Conservation (phyloP, 2,797 vertebrate species). For the Rhyacichthys aspro region DNA sequence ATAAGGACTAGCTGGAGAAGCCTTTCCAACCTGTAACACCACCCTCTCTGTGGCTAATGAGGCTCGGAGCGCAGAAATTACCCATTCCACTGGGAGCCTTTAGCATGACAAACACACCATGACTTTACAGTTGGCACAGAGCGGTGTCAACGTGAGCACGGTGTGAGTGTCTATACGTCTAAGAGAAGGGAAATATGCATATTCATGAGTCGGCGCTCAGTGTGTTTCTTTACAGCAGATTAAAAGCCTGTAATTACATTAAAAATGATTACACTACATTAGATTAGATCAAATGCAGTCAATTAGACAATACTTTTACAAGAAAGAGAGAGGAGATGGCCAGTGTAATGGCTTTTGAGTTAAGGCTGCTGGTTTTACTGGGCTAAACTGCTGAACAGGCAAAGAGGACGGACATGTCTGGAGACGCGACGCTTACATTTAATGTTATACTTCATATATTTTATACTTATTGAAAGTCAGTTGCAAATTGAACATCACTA, state of each 20-base stretch:
- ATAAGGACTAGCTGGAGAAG: conserved; percentile 73
- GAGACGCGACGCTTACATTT: not conserved
- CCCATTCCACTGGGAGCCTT: conserved; percentile 59
- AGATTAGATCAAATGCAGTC: conserved; percentile 49
- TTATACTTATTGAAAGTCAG: not conserved
- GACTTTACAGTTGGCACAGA: conserved; percentile 55
- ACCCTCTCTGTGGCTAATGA: conserved; percentile 73
- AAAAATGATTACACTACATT: conserved; percentile 53
- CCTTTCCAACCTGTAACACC: conserved; percentile 74
- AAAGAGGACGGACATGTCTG: not conserved
- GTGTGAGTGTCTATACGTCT: conserved; percentile 2
- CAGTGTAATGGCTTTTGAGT: conserved; percentile 8
- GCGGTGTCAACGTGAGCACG: conserved; percentile 20
- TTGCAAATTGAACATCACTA: too few relatives aligned
- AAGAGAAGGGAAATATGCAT: conserved; percentile 13
- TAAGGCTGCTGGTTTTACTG: conserved; percentile 12
- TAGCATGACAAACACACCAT: conserved; percentile 72
- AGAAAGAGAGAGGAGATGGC: conserved; percentile 6
- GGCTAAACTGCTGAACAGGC: conserved; percentile 7
- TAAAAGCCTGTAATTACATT: conserved; percentile 56
- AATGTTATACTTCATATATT: conserved; percentile 1
- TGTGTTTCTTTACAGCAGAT: conserved; percentile 23
- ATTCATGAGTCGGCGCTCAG: conserved; percentile 16
- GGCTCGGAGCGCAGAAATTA: conserved; percentile 60
- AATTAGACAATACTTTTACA: conserved; percentile 34